Base-by-base conservation (phyloP, 2,797 vertebrate genomes). In the Lepus oiostolus region DNA sequence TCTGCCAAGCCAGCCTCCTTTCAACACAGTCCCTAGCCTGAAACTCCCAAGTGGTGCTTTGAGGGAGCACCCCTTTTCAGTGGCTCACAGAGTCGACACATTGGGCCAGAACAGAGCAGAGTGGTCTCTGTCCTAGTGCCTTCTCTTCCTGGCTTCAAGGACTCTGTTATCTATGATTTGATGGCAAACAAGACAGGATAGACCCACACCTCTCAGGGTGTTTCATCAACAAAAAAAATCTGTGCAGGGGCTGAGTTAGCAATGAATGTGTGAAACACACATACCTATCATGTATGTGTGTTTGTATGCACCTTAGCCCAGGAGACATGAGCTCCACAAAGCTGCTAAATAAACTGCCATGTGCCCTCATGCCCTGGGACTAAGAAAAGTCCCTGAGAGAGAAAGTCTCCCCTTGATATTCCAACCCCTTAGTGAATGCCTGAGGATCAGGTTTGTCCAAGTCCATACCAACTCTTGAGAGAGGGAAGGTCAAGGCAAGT, bases 201-300 rank as follows among this genome's bases (percentile, higher is more conserved):
- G 70, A 71, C 21, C 38, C 81, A 26, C 24, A 74, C 42, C 74
- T 62, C 17, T 68, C 54, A 76, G 63, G 21, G 42, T 14, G 54
- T 68, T 91, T 81, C 14, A 65, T 67, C 26, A 77, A 47, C 24
- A 63, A 75, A 94, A 94, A 94, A 60, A 58, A 58, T 58, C 54
- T 16, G 13, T 58, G 19, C 54, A 35, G 35, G 35, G 35, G 35
- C 35, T 35, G 35, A 35, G 35, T 35, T 35, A 35, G 35, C 35
- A 35, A 35, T 35, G 35, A 35, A 35, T 35, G 35, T 35, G 4
- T 35, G 35, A 35, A 35, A 35, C 35, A 58, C 54, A 58, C 42
- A 35, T 47, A 9, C 9, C 54, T 58, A 58, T 58, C 7, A 0
- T 26, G 75, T 63, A 52, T 42, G 6, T 71, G 30, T 77, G 11